Evolutionary conservation across 2,113 vertebrate genomes (phyloP), one percentile per base, ranked within the genome.

Genomic region (Theristicus caerulescens): DNA sequence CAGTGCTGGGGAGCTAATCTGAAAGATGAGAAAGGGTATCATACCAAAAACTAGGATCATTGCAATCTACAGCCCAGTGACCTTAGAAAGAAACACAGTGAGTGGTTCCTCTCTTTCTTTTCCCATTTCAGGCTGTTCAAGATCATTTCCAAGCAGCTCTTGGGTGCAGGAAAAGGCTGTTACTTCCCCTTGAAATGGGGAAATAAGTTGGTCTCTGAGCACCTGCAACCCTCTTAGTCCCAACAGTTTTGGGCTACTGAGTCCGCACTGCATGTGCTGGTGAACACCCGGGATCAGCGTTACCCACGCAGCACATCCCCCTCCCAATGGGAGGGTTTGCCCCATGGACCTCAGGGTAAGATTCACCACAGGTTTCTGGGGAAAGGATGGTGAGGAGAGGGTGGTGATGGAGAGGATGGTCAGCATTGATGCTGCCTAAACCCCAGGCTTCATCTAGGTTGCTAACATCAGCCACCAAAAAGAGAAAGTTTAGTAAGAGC

Each of bases 231-330:
- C 2, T 26, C 12, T 92, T 14, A 47, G 40, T 3, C 31, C 21
- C 51, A 51, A 52, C 11, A 42, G 16, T 27, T 90, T 59, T 34
- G 20, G 22, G 26, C 15, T 82, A 9, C 42, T 15, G 55, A 74
- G 47, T 47, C 55, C 9, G 3, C 7, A 9, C 22, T 29, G 26
- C 16, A 34, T 1, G 0, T 36, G 7, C 31, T 44, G 31, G 26
- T 79, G 58, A 83, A 69, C 24, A 57, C 21, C 22, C 4, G 1
- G 32, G 40, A 84, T 25, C 44, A 58, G 11, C 0, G 0, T 7
- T 40, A 22, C 42, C 27, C 55, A 16, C 0, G 2, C 20, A 65
- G 44, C 54, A 20, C 6, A 4, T n/a, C 22, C 36, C 20, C 18
- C 7, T 70, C 49, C 40, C 40, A 65, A 12, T 0, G 3, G 29